Evolutionary conservation across 2,797 vertebrate genomes (phyloP).

Genomic region (Brotula barbata): DNA sequence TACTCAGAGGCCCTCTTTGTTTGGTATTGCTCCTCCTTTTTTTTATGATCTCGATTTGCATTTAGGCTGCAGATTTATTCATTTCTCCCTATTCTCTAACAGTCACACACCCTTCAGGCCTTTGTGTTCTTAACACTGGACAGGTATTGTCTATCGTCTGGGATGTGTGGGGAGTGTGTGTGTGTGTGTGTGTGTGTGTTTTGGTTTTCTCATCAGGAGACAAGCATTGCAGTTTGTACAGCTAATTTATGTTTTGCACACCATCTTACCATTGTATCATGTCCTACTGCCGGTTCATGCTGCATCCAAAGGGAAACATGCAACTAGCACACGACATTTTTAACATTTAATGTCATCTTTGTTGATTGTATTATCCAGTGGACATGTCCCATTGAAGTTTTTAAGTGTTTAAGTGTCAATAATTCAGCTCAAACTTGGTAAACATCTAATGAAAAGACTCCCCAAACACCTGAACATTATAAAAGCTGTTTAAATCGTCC

Average conservation of each 20-base stretch:
- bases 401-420: too few relatives aligned
- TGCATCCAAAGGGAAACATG: too few relatives aligned
- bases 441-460: too few relatives aligned
- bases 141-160: slow-evolving; percentile 29
- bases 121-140: slow-evolving; percentile 22
- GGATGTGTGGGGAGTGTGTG: background rate
- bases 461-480: too few relatives aligned
- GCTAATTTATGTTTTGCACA: background rate
- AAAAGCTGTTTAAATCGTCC: too few relatives aligned
- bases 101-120: background rate
- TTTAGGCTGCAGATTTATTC: slow-evolving; percentile 4
- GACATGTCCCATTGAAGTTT: too few relatives aligned
- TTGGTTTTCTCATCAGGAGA: slow-evolving; percentile 4
- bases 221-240: background rate
- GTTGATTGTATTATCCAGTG: too few relatives aligned
- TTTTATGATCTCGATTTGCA: slow-evolving; percentile 13
- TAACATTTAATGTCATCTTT: too few relatives aligned
- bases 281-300: too few relatives aligned
- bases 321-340: too few relatives aligned
- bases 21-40: slow-evolving; percentile 29
- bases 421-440: too few relatives aligned
- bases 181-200: background rate
- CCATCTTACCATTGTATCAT: too few relatives aligned
- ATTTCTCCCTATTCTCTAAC: slow-evolving; percentile 23
- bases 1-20: slow-evolving; percentile 38